Conservation (phyloP, 2,113 vertebrate genomes). For the Indicator indicator region DNA sequence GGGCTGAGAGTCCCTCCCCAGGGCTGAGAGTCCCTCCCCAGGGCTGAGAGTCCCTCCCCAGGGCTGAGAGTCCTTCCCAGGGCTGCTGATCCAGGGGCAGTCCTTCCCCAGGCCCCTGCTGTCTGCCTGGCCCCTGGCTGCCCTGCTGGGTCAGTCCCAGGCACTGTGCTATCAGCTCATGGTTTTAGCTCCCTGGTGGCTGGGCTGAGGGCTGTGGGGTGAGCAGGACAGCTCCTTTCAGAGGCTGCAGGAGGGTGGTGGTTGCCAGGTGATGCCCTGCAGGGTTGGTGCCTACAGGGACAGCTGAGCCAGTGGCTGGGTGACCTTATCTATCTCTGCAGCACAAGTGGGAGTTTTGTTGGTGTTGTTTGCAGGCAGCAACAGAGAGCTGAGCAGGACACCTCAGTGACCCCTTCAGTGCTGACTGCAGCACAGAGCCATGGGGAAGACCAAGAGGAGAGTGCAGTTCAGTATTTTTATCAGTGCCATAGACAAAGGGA, state of each 20-base stretch:
- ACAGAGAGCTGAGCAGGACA: not conserved
- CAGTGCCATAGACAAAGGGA: no score
- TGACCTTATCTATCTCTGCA: not conserved
- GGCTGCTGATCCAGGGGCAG: no score
- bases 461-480: no score
- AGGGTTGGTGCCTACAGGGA: not conserved
- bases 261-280: not conserved
- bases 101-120: accelerated
- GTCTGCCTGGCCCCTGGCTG: not conserved
- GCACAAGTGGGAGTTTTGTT: not conserved
- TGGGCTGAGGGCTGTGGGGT: not conserved
- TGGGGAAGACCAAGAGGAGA: no score
- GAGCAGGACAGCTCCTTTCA: not conserved
- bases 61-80: not conserved
- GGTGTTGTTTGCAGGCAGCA: not conserved
- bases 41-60: no score
- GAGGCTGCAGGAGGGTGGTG: not conserved
- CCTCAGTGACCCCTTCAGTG: not conserved
- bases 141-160: no score
- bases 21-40: no score
- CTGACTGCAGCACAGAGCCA: no score
- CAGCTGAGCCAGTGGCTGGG: not conserved
- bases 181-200: not conserved
- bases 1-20: no score
- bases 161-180: accelerated